Conservation (phyloP, 2,888 invertebrate species). For the Acleris laterana region DNA sequence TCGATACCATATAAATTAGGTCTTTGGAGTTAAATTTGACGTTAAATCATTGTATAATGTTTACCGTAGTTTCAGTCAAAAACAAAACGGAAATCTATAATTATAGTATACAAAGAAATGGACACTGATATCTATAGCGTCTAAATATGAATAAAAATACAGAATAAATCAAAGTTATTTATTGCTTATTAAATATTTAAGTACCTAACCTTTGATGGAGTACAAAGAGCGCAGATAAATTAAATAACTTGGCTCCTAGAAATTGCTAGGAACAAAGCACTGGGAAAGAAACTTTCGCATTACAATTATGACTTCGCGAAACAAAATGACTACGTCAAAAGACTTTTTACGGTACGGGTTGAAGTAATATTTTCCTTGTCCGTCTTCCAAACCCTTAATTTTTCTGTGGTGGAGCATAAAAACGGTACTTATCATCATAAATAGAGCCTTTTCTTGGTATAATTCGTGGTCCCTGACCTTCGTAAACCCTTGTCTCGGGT, state of each 20-base stretch:
- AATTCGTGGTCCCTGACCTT: slow-evolving; percentile 10
- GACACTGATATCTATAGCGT: too few relatives aligned
- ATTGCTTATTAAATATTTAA: too few relatives aligned
- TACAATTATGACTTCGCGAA: slow-evolving; percentile 26
- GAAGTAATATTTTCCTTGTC: slow-evolving; percentile 20
- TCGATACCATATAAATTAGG: too few relatives aligned
- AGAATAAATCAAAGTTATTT: too few relatives aligned
- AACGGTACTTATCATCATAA: not conserved
- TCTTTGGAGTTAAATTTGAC: too few relatives aligned
- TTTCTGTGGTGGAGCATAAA: too few relatives aligned
- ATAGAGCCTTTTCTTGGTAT: slow-evolving; percentile 17
- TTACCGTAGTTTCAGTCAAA: too few relatives aligned
- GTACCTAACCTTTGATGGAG: too few relatives aligned
- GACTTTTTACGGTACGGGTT: slow-evolving; percentile 9
- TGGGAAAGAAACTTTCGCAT: slow-evolving; percentile 14
- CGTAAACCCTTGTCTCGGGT: slow-evolving; percentile 17
- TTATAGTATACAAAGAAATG: too few relatives aligned
- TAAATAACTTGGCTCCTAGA: slow-evolving; percentile 5
- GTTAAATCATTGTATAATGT: too few relatives aligned
- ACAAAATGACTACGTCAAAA: slow-evolving; percentile 25
- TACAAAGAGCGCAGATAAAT: not conserved
- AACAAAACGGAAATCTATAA: too few relatives aligned
- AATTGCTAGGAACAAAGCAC: slow-evolving; percentile 10
- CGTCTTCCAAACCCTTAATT: slow-evolving; percentile 7
- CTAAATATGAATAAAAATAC: too few relatives aligned